Conservation (phyloP, 2,113 vertebrate species). For the Psophia crepitans region DNA sequence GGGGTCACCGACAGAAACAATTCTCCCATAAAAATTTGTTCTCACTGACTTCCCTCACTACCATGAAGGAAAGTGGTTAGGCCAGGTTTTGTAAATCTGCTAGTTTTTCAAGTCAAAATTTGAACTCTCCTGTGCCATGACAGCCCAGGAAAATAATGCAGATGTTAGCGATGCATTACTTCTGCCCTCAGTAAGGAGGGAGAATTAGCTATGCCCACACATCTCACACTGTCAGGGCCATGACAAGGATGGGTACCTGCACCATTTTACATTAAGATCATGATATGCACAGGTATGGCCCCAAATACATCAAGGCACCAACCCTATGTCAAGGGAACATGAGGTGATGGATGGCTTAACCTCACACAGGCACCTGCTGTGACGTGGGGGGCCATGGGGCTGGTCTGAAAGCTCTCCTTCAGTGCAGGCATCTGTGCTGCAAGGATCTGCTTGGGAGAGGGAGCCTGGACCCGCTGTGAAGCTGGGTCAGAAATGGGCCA, state of each 20-base stretch:
- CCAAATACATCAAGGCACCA: neutral
- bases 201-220: neutral
- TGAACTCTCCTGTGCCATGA: neutral
- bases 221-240: neutral
- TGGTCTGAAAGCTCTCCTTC: neutral
- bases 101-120: neutral
- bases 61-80: neutral
- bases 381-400: fast-evolving
- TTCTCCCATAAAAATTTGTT: neutral
- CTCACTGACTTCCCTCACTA: neutral
- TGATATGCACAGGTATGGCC: neutral
- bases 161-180: neutral
- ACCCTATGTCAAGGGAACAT: fast-evolving
- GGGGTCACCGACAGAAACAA: neutral
- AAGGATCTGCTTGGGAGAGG: neutral
- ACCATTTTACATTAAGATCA: neutral
- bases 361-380: neutral
- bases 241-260: neutral
- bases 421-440: neutral
- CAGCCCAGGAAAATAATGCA: neutral
- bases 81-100: neutral
- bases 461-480: fast-evolving
- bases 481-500: neutral
- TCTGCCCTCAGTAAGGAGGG: neutral
- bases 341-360: neutral